Evolutionary conservation across 2,113 vertebrate genomes (phyloP).

Genomic region (Bubo scandiacus): DNA sequence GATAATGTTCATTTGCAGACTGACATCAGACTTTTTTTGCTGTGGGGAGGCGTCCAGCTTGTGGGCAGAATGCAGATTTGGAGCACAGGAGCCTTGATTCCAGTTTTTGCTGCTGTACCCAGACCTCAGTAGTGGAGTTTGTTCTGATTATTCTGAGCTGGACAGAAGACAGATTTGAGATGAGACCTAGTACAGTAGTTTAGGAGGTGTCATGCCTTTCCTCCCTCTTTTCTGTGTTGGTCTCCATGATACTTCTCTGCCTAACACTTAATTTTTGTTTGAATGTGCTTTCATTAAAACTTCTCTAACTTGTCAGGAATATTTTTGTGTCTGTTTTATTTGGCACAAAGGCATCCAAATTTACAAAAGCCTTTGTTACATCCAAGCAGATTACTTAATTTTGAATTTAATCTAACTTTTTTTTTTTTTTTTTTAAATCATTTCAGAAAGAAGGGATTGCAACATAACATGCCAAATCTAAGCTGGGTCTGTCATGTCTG

Average conservation of each 20-base stretch:
- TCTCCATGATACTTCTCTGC: not conserved
- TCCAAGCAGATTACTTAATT: not conserved
- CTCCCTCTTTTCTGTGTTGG: not conserved
- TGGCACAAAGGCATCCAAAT: not conserved
- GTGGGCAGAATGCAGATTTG: not conserved
- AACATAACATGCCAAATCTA: not conserved
- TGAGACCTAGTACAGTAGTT: not conserved
- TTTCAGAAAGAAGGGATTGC: not conserved
- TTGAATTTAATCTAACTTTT: not conserved
- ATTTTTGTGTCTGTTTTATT: not conserved
- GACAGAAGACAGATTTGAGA: not conserved
- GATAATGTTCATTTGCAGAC: not conserved
- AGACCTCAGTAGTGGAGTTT: not conserved
- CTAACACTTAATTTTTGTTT: not conserved
- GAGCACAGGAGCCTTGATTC: rapidly evolving
- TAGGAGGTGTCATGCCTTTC: not conserved
- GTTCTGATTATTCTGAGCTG: not conserved
- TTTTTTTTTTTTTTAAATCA: not conserved
- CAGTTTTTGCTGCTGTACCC: not conserved
- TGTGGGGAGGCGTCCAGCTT: not conserved
- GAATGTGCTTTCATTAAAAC: not conserved
- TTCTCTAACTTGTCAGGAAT: not conserved
- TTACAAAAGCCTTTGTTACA: not conserved
- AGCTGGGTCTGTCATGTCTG: not conserved
- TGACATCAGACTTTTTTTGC: not conserved